A percentile compares a stretch with the other conserved stretches of the same genome.
Conservation (phyloP, 2,888 invertebrate species). For the Clanis bilineata region DNA sequence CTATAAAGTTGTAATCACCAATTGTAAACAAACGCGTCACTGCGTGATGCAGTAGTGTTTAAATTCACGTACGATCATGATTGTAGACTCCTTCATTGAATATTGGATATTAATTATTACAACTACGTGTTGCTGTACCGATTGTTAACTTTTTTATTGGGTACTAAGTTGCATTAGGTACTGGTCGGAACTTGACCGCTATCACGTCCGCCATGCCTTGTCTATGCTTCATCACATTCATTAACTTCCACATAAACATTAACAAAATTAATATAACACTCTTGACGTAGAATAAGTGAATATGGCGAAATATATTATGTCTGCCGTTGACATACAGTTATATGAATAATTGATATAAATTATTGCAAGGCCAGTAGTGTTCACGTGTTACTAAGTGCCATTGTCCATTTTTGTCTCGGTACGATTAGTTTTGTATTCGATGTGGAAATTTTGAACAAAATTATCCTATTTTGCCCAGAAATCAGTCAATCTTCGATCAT, state of each 20-base stretch:
- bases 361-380: background rate
- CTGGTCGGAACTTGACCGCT: background rate
- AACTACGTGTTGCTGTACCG: background rate
- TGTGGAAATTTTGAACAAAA: too few relatives aligned
- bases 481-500: too few relatives aligned
- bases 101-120: too few relatives aligned
- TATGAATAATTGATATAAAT: slow-evolving; percentile 5
- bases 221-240: slow-evolving; percentile 1
- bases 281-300: background rate
- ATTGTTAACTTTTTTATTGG: background rate
- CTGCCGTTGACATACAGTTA: background rate
- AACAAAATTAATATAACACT: background rate
- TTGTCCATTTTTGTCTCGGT: background rate
- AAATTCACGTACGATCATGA: too few relatives aligned
- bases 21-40: too few relatives aligned
- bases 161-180: background rate
- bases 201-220: slow-evolving; percentile 1
- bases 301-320: background rate
- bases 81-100: too few relatives aligned
- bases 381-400: background rate
- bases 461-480: too few relatives aligned
- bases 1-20: too few relatives aligned
- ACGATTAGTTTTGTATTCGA: background rate
- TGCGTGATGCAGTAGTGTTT: too few relatives aligned
- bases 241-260: slow-evolving; percentile 3